phyloP scores from a whole-genome alignment of 1,140 invertebrate species.

The Anthonomus grandis region DNA sequence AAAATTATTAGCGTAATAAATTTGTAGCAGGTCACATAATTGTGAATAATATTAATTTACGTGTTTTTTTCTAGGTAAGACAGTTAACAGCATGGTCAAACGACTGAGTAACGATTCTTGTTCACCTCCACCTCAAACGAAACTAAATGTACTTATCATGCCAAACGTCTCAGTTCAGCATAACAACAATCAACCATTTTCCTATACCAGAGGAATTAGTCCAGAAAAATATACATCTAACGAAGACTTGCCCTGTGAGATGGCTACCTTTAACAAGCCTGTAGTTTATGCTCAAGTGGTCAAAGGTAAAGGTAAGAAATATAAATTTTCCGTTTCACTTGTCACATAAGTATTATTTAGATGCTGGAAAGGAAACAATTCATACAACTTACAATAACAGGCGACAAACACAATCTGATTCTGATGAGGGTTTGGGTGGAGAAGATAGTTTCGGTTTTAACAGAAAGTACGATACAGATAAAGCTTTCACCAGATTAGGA shows the following conservation, averaged over 20 bases:
- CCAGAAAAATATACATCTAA: conserved; percentile 36
- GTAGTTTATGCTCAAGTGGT: conserved; percentile 77
- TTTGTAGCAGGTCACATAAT: too few species aligned
- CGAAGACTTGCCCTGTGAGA: conserved; percentile 47
- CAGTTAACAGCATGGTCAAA: conserved; percentile 62
- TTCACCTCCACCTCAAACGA: conserved; percentile 62
- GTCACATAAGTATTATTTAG: conserved; percentile 1
- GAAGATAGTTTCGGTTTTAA: conserved; percentile 53
- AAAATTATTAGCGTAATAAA: not conserved
- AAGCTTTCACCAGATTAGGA: conserved; percentile 36
- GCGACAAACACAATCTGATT: conserved; percentile 60
- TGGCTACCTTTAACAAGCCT: conserved; percentile 49
- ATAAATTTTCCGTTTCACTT: too few species aligned
- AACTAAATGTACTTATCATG: conserved; percentile 57
- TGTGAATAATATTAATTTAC: too few species aligned
- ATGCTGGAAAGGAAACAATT: conserved; percentile 52
- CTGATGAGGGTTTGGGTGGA: conserved; percentile 71
- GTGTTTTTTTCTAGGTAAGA: conserved; percentile 50
- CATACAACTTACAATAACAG: conserved; percentile 53
- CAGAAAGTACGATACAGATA: conserved; percentile 23
- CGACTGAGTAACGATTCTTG: conserved; percentile 61
- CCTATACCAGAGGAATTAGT: conserved; percentile 59
- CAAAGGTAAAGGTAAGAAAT: conserved; percentile 33
- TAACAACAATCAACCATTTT: conserved; percentile 73
- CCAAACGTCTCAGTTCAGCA: conserved; percentile 59